Evolutionary conservation across 2,888 invertebrate species (phyloP).

Genomic region (Dendrolimus houi): DNA sequence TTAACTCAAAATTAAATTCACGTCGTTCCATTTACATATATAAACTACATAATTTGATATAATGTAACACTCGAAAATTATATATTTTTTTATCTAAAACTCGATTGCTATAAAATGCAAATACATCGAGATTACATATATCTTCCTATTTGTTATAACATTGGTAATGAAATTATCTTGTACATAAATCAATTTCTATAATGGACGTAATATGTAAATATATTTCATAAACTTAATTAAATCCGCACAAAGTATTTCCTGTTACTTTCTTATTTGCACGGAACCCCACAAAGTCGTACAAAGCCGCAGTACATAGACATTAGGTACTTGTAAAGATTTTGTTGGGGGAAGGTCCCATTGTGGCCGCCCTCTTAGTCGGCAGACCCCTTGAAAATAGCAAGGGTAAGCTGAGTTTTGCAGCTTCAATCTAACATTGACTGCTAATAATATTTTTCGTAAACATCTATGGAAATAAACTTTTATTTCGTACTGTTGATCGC

Average conservation of each 20-base stretch:
- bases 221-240: background rate
- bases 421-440: background rate
- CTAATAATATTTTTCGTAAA: background rate
- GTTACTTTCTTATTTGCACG: background rate
- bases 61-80: too few species aligned
- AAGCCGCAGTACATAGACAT: background rate
- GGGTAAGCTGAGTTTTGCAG: conserved; percentile 34
- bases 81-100: too few species aligned
- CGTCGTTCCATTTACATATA: too few species aligned
- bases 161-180: too few species aligned
- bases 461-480: background rate
- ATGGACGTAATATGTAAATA: background rate
- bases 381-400: conserved; percentile 40
- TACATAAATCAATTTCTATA: background rate
- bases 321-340: conserved; percentile 35
- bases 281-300: background rate
- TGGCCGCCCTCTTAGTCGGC: conserved; percentile 61
- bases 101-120: too few species aligned
- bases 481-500: background rate
- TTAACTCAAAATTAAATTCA: too few species aligned
- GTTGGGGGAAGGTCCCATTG: conserved; percentile 62
- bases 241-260: background rate
- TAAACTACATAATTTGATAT: too few species aligned
- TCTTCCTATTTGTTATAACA: too few species aligned
- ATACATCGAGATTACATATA: too few species aligned